Evolutionary conservation across 2,113 vertebrate species (phyloP), one percentile per base, ranked within the genome.

Genomic region (Chionodraco myersi): DNA sequence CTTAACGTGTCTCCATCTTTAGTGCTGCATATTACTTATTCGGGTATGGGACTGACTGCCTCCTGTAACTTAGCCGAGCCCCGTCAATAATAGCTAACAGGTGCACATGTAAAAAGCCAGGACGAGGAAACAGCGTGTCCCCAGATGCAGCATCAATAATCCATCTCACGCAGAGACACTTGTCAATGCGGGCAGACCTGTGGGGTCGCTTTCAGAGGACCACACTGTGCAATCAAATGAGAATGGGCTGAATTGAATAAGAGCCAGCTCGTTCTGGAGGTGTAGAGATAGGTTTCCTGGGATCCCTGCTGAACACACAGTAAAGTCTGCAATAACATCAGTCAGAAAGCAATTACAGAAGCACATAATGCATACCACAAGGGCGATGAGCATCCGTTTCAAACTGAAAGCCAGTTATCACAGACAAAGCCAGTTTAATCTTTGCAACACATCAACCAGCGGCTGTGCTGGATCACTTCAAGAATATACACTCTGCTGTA

Each of bases 161-260:
- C 75, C 73, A 86, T 76, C 72, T 78, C 77, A 81, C 11, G 84
- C 88, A 66, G 80, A 85, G 72, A 85, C 71, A 64, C 63, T 81
- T 76, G 53, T 88, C 87, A 60, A 85, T 87, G 78, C 61, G 77
- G 76, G 54, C 1, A 15, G 72, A 89, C 83, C 61, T 75, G 72
- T 47, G 61, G 48, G 80, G 63, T 71, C 15, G 53, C 75, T 82
- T 85, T 86, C 47, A 75, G 36, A 68, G 65, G 76, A 49, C 10
- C 81, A 75, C 77, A 41, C 82, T 75, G 83, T 63, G 76, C 84
- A 86, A 80, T 84, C 75, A 80, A 88, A 81, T 76, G 72, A 86
- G 72, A 87, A 80, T 56, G 15, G 71, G 21, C 57, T 67, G 67
- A 87, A 88, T 59, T 88, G 76, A 89, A 90, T 88, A 65, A 88